Base-by-base conservation (phyloP, 1,140 invertebrate genomes). In the Cataglyphis hispanica region DNA sequence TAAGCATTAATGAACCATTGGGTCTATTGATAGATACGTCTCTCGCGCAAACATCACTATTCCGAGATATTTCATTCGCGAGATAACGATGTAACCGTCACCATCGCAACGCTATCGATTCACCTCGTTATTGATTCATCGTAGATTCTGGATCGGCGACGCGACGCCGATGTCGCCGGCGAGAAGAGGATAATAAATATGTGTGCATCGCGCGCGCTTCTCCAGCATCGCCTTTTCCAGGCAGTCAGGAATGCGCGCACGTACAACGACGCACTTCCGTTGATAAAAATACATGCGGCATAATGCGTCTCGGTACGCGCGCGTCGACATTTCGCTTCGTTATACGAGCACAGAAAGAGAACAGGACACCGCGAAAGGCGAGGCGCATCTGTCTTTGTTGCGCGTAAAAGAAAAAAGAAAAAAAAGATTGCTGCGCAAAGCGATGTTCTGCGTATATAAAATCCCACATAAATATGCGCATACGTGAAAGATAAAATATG, bases 181-280 rank as follows among this genome's bases (percentile, higher is more conserved):
- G 27, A 31, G 31, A 37, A 61, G 40, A 61, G 46, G 53, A 72
- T 56, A 74, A 83, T 83, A 83, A 83, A 83, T 83, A 3, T 31
- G 31, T 31, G 67, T 61, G 72, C 50, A 84, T 85, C 72, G 69
- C 66, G 67, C 60, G 63, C 64, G 60, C 40, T 56, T 27, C 50
- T 83, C 77, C 34, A 34, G 69, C 85, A 61, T 89, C 69, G 88
- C 76, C 78, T 90, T 89, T 90, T 90, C 88, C 88, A 90, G 89
- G 61, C 87, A 40, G 60, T 0, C 86, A 90, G 91, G 93, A 94
- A 95, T 93, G 94, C 91, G 93, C 93, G 89, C 89, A 92, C 91
- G 87, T 89, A 91, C 93, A 92, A 94, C 94, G 92, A 94, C 94
- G 94, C 94, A 95, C 93, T 95, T 94, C 94, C 94, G 94, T 94